A percentile compares a stretch with the other conserved stretches of the same genome.
Conservation (phyloP, 2,797 vertebrate genomes). For the Malacoctenus gilli region DNA sequence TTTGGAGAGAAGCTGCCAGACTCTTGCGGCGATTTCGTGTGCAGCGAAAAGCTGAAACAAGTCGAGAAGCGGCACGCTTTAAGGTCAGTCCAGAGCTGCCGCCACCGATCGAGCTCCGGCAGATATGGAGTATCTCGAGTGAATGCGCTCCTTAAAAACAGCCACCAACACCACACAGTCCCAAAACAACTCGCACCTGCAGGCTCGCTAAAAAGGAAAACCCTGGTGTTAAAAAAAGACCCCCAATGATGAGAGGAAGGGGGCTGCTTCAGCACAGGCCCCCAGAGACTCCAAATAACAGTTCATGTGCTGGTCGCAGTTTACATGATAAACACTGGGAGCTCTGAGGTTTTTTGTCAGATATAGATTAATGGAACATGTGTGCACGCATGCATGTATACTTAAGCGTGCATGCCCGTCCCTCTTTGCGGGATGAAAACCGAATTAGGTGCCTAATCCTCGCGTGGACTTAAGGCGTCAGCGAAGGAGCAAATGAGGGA, state of each 20-base stretch:
- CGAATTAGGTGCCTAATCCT: constrained; percentile 70
- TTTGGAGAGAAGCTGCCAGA: constrained; percentile 18
- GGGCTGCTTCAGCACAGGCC: constrained; percentile 11
- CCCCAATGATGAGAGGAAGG: background rate
- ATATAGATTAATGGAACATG: constrained; percentile 54
- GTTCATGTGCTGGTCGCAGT: constrained; percentile 13
- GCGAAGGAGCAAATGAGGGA: constrained; percentile 56
- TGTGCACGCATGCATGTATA: constrained; percentile 43
- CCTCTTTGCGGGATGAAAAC: constrained; percentile 65
- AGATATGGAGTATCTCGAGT: constrained; percentile 9
- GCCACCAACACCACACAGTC: background rate
- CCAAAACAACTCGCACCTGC: constrained; percentile 12
- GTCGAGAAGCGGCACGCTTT: constrained; percentile 19
- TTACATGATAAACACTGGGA: constrained; percentile 33
- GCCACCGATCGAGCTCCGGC: constrained; percentile 12
- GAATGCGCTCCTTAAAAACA: constrained; percentile 1
- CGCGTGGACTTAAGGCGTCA: constrained; percentile 59
- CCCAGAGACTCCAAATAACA: background rate
- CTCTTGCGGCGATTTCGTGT: constrained; percentile 33
- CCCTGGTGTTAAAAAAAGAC: background rate
- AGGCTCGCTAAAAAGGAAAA: constrained; percentile 12
- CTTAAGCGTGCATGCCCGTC: constrained; percentile 52
- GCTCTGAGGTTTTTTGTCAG: constrained; percentile 38
- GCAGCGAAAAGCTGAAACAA: constrained; percentile 40
- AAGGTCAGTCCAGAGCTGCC: constrained; percentile 17